Evolutionary conservation across 2,888 invertebrate genomes (phyloP).

Genomic region (Thecocarcelia acutangulata): DNA sequence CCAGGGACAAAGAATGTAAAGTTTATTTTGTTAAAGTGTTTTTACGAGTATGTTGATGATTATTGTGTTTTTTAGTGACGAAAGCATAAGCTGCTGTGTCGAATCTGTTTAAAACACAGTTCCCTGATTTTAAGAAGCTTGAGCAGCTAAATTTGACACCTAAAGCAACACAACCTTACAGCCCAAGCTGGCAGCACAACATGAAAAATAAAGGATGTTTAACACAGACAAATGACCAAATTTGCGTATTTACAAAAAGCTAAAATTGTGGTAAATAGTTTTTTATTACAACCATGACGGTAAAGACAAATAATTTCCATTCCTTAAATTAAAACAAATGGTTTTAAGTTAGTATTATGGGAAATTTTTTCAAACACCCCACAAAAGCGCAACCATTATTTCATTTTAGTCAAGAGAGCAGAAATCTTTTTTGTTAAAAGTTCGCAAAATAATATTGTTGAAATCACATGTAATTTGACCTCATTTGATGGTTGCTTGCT

Average conservation of each 20-base stretch:
- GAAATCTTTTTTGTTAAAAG: not conserved
- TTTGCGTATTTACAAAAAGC: slow-evolving; percentile 28
- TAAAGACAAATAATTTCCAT: slow-evolving; percentile 45
- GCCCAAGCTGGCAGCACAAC: no score
- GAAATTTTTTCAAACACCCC: slow-evolving; percentile 39
- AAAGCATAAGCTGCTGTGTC: no score
- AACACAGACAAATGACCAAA: slow-evolving; percentile 59
- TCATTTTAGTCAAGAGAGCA: not conserved
- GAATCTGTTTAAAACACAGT: no score
- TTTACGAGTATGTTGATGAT: no score
- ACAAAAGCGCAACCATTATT: slow-evolving; percentile 22
- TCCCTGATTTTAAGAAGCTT: no score
- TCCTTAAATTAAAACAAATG: slow-evolving; percentile 62
- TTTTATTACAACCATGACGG: not conserved
- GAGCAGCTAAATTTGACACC: no score
- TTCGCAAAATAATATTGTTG: not conserved
- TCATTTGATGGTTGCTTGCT: slow-evolving; percentile 57
- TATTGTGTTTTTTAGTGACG: no score
- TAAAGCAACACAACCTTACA: no score
- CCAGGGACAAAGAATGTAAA: no score
- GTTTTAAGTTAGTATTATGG: slow-evolving; percentile 54
- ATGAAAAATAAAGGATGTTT: slow-evolving; percentile 56
- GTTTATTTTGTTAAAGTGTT: no score
- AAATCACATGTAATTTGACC: slow-evolving; percentile 63
- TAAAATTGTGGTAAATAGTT: not conserved